Percentiles rank a stretch among this genome's conserved stretches.
These are phyloP conservation scores for Brachypteracias leptosomus DNA, from an alignment of 2,113 vertebrate genomes.

Conservation along the genomic window DNA sequence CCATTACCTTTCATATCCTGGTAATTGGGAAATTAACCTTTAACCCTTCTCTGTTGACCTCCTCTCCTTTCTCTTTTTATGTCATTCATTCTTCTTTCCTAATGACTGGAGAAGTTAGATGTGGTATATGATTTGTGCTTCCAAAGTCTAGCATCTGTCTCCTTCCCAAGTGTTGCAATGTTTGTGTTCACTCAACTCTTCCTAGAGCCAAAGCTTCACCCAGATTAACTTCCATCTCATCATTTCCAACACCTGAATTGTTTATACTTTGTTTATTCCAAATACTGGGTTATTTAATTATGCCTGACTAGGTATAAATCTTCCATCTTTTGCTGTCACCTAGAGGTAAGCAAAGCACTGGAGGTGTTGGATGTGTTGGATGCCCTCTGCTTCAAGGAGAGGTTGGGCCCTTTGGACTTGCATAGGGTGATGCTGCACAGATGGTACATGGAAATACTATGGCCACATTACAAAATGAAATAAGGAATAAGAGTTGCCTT, in stretches of 20 bases:
- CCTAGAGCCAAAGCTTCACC: background rate
- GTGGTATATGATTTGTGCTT: background rate
- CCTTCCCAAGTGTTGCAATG: background rate
- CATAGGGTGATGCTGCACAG: background rate
- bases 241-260: background rate
- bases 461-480: background rate
- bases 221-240: background rate
- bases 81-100: constrained; percentile 24
- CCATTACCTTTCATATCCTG: constrained; percentile 57
- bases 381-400: background rate
- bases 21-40: constrained; percentile 54
- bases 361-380: background rate
- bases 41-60: constrained; percentile 36
- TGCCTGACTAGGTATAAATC: background rate
- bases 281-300: background rate
- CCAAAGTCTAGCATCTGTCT: background rate
- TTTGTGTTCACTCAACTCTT: background rate
- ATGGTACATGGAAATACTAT: background rate
- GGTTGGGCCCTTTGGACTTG: background rate
- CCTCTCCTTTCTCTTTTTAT: constrained; percentile 53
- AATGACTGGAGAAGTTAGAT: constrained; percentile 12
- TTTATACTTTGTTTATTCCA: background rate
- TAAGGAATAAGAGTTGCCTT: background rate
- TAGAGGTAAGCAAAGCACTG: background rate
- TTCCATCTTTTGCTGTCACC: background rate